phyloP scores from a whole-genome alignment of 2,888 invertebrate species.

The Melikaiella ostensackeni region DNA sequence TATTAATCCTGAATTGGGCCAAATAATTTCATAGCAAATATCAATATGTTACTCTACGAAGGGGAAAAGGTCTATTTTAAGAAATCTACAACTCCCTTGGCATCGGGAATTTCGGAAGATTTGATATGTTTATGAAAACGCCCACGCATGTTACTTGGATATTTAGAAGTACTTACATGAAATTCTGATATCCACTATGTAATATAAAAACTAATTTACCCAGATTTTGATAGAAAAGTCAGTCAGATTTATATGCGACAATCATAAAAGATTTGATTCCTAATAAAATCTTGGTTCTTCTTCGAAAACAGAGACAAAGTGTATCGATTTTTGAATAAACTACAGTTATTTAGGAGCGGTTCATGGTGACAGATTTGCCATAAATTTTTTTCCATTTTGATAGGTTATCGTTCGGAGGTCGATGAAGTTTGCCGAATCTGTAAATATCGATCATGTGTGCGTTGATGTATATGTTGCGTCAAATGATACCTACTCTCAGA shows the following conservation, averaged over 20 bases:
- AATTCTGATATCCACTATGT: too few relatives aligned
- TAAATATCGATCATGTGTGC: neutral
- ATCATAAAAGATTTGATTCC: too few relatives aligned
- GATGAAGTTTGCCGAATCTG: slow-evolving; percentile 41
- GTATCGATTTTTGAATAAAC: neutral
- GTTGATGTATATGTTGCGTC: neutral
- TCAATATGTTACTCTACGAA: neutral
- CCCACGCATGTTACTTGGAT: too few relatives aligned
- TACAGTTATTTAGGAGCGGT: neutral
- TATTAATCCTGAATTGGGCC: neutral
- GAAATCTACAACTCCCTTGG: slow-evolving; percentile 51
- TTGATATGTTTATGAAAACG: neutral
- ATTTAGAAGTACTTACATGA: too few relatives aligned
- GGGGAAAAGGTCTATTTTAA: slow-evolving; percentile 10
- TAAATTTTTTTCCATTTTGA: slow-evolving; percentile 44
- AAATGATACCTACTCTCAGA: neutral
- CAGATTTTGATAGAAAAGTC: too few relatives aligned
- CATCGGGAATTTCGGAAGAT: neutral
- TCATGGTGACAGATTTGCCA: neutral
- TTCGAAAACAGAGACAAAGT: neutral
- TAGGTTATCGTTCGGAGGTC: slow-evolving; percentile 50
- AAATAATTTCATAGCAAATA: neutral
- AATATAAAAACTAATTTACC: too few relatives aligned
- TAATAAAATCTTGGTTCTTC: neutral
- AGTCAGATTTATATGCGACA: too few relatives aligned